These are phyloP conservation scores for Pseudomyrmex cubaensis DNA, from an alignment of 1,140 invertebrate genomes.

Conservation along the genomic window DNA sequence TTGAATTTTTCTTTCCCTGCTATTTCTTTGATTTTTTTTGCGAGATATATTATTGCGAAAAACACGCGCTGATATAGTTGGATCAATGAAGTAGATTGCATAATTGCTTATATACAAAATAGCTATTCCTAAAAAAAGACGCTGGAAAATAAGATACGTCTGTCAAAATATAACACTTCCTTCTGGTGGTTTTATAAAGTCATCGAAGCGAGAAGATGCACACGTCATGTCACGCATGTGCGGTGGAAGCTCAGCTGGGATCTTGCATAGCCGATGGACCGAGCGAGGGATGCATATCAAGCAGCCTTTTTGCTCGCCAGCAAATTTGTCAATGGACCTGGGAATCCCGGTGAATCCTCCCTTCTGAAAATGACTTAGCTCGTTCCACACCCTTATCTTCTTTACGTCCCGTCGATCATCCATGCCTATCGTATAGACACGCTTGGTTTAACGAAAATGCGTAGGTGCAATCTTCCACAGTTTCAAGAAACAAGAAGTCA, in stretches of 20 bases:
- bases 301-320: slow-evolving; percentile 72
- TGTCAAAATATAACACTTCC: background rate
- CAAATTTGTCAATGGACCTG: slow-evolving; percentile 75
- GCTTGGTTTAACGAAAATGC: slow-evolving; percentile 41
- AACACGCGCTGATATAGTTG: background rate
- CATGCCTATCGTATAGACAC: slow-evolving; percentile 50
- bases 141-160: background rate
- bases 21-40: slow-evolving; percentile 51
- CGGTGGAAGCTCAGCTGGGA: slow-evolving; percentile 44
- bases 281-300: slow-evolving; percentile 76
- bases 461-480: slow-evolving; percentile 10
- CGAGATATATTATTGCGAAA: background rate
- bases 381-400: slow-evolving; percentile 54
- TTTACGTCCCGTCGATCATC: slow-evolving; percentile 67
- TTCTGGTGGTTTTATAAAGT: background rate
- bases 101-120: background rate
- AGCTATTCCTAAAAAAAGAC: background rate
- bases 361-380: slow-evolving; percentile 34
- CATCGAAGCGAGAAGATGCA: slow-evolving; percentile 36
- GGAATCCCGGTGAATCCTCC: slow-evolving; percentile 62
- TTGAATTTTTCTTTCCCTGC: slow-evolving; percentile 56
- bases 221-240: slow-evolving; percentile 60
- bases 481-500: slow-evolving; percentile 34
- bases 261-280: slow-evolving; percentile 69
- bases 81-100: background rate